Evolutionary conservation across 2,888 invertebrate genomes (phyloP).

Genomic region (Tribolium freemani): DNA sequence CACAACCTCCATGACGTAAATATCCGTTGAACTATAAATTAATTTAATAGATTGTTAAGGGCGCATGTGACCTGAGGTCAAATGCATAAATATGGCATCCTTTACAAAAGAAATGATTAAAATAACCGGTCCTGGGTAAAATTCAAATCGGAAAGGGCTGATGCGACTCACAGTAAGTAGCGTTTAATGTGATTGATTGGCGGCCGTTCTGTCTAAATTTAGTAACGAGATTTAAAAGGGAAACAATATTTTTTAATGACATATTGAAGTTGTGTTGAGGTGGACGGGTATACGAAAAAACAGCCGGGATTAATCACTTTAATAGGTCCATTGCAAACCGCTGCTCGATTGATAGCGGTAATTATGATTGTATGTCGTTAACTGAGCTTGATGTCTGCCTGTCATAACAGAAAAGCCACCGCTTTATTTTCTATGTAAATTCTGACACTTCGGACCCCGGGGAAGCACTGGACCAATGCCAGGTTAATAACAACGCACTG

Average conservation of each 20-base stretch:
- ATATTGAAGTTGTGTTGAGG: conserved; percentile 61
- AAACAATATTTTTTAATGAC: conserved; percentile 63
- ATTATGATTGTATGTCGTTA: conserved; percentile 65
- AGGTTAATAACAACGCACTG: conserved; percentile 1
- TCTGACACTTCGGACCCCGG: conserved; percentile 44
- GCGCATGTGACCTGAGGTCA: conserved; percentile 61
- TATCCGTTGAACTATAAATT: conserved; percentile 61
- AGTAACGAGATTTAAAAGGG: conserved; percentile 59
- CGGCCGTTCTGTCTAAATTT: conserved; percentile 51
- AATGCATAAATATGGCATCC: conserved; percentile 60
- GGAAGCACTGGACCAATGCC: conserved; percentile 20
- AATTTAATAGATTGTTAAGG: conserved; percentile 60
- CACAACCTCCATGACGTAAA: conserved; percentile 48
- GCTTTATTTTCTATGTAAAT: conserved; percentile 56
- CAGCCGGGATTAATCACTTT: conserved; percentile 65
- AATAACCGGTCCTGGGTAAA: conserved; percentile 44
- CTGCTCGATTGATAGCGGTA: conserved; percentile 64
- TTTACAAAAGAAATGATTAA: conserved; percentile 50
- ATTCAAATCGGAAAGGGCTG: conserved; percentile 30
- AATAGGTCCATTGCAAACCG: conserved; percentile 63
- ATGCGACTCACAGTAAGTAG: conserved; percentile 33
- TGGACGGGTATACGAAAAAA: conserved; percentile 59
- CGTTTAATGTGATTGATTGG: conserved; percentile 53
- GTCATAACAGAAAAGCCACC: conserved; percentile 59
- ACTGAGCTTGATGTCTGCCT: conserved; percentile 61